Conservation (phyloP, 1,140 invertebrate genomes). For the Himalopsyche phryganea region DNA sequence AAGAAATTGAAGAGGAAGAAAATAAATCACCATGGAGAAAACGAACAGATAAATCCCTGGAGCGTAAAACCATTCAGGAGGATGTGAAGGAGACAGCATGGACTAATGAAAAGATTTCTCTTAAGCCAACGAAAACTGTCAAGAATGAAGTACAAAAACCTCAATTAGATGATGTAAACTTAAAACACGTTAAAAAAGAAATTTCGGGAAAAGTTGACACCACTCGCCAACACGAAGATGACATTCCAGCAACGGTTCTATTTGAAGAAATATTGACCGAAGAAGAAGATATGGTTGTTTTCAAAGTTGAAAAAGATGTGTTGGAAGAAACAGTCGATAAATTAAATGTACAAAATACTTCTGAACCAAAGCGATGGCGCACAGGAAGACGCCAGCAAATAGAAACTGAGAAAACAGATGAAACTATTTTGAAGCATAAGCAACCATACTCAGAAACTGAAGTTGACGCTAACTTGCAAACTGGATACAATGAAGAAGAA, state of each 20-base stretch:
- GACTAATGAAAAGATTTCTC: slow-evolving; percentile 56
- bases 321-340: slow-evolving; percentile 7
- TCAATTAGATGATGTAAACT: slow-evolving; percentile 43
- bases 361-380: slow-evolving; percentile 43
- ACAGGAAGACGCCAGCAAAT: too few relatives aligned
- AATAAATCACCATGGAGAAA: not conserved
- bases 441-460: slow-evolving; percentile 35
- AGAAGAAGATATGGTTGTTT: slow-evolving; percentile 42
- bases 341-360: slow-evolving; percentile 19
- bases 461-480: slow-evolving; percentile 50
- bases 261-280: slow-evolving; percentile 33
- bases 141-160: slow-evolving; percentile 39
- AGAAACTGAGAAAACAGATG: slow-evolving; percentile 1
- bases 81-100: slow-evolving; percentile 47
- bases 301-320: slow-evolving; percentile 32
- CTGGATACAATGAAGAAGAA: slow-evolving; percentile 37
- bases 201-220: slow-evolving; percentile 38
- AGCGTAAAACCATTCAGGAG: slow-evolving; percentile 19
- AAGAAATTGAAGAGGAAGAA: not conserved
- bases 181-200: slow-evolving; percentile 39
- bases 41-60: not conserved
- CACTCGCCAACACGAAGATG: slow-evolving; percentile 4
- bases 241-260: slow-evolving; percentile 13
- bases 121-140: slow-evolving; percentile 53
- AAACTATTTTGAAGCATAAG: slow-evolving; percentile 3